These are phyloP conservation scores for Donacobius atricapilla DNA, from an alignment of 2,113 vertebrate species.

Conservation along the genomic window DNA sequence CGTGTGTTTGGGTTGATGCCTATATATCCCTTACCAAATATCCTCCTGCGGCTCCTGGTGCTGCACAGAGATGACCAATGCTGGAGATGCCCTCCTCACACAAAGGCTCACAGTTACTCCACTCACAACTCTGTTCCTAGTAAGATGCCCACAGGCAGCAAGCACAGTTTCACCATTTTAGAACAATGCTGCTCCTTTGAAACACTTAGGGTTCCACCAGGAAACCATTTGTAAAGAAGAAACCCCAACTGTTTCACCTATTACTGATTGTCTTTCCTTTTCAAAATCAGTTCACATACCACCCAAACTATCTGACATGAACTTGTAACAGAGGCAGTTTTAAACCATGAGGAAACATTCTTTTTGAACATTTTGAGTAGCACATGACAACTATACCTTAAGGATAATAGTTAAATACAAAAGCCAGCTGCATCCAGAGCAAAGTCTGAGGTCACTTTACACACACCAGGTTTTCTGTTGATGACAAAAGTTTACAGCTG, in stretches of 20 bases:
- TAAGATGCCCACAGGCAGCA: background rate
- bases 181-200: background rate
- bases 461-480: background rate
- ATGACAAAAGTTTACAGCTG: background rate
- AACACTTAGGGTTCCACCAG: background rate
- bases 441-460: background rate
- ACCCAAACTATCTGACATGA: background rate
- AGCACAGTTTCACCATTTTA: background rate
- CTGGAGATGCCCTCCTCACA: background rate
- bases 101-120: background rate
- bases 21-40: background rate
- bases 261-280: background rate
- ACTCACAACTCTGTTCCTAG: background rate
- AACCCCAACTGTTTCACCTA: background rate
- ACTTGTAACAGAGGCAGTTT: background rate
- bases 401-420: background rate
- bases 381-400: background rate
- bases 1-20: background rate
- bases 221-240: background rate
- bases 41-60: background rate
- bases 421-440: background rate
- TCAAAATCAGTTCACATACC: background rate
- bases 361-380: background rate
- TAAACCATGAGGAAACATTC: fast-evolving
- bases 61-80: background rate